These are phyloP conservation scores for Ara ararauna DNA, from an alignment of 2,797 vertebrate genomes.

Conservation along the genomic window DNA sequence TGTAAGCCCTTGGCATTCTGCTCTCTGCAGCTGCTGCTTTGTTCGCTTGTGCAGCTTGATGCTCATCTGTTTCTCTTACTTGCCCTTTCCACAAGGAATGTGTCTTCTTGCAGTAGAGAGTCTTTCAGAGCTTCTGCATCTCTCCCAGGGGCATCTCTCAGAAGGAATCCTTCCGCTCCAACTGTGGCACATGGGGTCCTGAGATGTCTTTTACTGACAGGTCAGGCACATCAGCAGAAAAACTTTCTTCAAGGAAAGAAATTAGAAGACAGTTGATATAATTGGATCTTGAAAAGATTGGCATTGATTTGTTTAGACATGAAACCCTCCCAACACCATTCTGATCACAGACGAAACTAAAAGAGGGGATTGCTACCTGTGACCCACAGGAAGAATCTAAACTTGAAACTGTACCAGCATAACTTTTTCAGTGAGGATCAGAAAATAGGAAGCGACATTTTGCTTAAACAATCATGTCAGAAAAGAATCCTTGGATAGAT, in stretches of 20 bases:
- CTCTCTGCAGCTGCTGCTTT: background rate
- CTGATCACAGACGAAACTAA: background rate
- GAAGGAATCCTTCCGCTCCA: rapidly evolving
- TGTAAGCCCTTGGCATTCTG: background rate
- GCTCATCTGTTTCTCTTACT: background rate
- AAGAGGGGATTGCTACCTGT: background rate
- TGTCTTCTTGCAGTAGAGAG: background rate
- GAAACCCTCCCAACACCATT: background rate
- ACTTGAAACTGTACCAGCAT: background rate
- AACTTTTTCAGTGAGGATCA: background rate
- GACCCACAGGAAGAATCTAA: background rate
- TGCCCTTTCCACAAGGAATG: background rate
- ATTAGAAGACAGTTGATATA: background rate
- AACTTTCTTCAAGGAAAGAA: background rate
- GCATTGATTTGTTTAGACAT: background rate
- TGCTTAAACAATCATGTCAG: background rate
- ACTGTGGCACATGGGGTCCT: background rate
- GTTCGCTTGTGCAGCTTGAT: background rate
- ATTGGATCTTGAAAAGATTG: background rate
- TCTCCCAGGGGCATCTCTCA: background rate
- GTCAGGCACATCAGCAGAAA: background rate
- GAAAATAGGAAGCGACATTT: background rate
- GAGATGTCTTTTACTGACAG: background rate
- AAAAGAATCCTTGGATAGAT: background rate
- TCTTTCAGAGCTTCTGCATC: background rate